Percentiles rank a stretch among this genome's conserved stretches.
These are phyloP conservation scores for Cryptocephalus primarius DNA, from an alignment of 2,888 invertebrate species.

Conservation along the genomic window DNA sequence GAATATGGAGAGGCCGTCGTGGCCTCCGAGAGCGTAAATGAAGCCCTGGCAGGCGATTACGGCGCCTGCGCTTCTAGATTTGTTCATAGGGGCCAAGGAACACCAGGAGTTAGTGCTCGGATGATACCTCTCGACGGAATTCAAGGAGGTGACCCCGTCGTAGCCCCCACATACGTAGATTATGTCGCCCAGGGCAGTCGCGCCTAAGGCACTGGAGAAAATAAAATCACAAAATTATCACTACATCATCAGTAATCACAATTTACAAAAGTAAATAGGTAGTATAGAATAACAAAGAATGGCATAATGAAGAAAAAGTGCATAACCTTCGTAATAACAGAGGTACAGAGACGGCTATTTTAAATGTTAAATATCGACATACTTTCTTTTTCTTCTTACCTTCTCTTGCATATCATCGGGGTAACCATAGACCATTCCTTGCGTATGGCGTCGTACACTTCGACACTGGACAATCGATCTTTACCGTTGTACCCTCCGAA, in stretches of 20 bases:
- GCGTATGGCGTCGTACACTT: slow-evolving; percentile 66
- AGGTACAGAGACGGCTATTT: no score
- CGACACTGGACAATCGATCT: slow-evolving; percentile 72
- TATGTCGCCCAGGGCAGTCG: slow-evolving; percentile 65
- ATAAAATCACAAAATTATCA: no score
- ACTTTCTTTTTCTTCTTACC: slow-evolving; percentile 47
- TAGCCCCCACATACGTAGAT: slow-evolving; percentile 80
- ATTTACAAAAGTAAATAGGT: no score
- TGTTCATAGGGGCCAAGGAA: slow-evolving; percentile 60
- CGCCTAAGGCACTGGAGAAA: slow-evolving; percentile 61
- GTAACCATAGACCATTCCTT: slow-evolving; percentile 67
- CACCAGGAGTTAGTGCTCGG: slow-evolving; percentile 64
- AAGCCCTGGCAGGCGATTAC: slow-evolving; percentile 41
- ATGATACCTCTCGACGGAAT: slow-evolving; percentile 73
- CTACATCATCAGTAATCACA: no score
- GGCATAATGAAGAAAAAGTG: no score
- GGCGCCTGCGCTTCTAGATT: slow-evolving; percentile 41
- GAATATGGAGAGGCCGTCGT: slow-evolving; percentile 79
- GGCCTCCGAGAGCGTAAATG: slow-evolving; percentile 76
- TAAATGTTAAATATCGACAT: no score
- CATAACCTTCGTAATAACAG: no score
- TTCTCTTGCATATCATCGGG: slow-evolving; percentile 70
- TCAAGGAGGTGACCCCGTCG: slow-evolving; percentile 72
- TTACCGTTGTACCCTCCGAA: slow-evolving; percentile 80
- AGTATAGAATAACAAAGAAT: no score